Evolutionary conservation across 2,888 invertebrate genomes (phyloP).

Genomic region (Cataglyphis livida): DNA sequence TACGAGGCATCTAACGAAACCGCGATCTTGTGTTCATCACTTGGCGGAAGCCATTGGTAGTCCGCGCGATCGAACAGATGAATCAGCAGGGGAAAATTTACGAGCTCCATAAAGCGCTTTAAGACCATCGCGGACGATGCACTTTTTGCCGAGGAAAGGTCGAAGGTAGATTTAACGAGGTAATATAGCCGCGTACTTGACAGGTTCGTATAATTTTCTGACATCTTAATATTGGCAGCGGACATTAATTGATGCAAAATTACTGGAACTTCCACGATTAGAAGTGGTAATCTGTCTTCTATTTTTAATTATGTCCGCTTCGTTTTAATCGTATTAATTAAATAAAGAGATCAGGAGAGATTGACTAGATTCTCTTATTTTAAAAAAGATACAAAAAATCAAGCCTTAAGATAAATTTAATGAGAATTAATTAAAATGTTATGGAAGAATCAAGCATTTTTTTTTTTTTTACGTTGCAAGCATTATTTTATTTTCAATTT

Average conservation of each 20-base stretch:
- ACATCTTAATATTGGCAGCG: not conserved
- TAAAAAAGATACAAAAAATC: not conserved
- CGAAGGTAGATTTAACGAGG: constrained; percentile 50
- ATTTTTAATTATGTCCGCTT: not conserved
- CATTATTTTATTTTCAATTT: not conserved
- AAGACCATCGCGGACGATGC: constrained; percentile 38
- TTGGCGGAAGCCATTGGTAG: constrained; percentile 55
- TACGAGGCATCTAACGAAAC: constrained; percentile 41
- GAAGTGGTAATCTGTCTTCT: not conserved
- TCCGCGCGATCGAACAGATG: constrained; percentile 51
- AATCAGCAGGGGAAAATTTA: constrained; percentile 68
- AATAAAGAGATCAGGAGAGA: not conserved
- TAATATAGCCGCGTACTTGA: constrained; percentile 4
- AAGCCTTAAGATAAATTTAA: not conserved
- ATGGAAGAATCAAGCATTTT: not conserved
- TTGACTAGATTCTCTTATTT: not conserved
- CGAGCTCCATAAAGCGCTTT: constrained; percentile 63
- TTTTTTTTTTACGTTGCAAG: not conserved
- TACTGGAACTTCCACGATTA: constrained; percentile 2
- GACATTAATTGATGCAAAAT: constrained; percentile 17
- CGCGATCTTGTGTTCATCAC: constrained; percentile 17
- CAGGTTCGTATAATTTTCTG: not conserved
- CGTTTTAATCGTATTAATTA: not conserved
- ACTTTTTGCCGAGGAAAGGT: constrained; percentile 57
- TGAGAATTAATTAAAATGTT: not conserved